Conservation (phyloP, 2,888 invertebrate species). For the Nyleta sp. region DNA sequence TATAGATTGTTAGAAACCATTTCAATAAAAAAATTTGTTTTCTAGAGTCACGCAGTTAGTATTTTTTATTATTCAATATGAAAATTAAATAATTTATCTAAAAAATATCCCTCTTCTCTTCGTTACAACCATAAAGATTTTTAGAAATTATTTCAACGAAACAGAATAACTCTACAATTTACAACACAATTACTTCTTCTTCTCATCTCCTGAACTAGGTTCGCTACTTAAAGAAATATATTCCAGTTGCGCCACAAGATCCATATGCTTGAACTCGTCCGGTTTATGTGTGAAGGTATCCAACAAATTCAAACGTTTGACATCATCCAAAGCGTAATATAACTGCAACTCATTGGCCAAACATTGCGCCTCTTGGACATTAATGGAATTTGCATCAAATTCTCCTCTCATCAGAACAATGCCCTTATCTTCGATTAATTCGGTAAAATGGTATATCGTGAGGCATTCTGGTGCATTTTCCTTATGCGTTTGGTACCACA, state of each 20-base stretch:
- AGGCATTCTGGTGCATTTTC: conserved; percentile 95
- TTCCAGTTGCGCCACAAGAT: conserved; percentile 90
- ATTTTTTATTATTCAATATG: too few species aligned
- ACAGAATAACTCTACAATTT: too few species aligned
- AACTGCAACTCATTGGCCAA: conserved; percentile 92
- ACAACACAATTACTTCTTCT: background rate
- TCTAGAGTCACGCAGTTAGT: too few species aligned
- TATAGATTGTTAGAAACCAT: too few species aligned
- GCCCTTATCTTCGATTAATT: conserved; percentile 87
- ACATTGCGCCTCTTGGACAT: conserved; percentile 91
- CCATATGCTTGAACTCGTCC: conserved; percentile 91
- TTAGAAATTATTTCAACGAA: too few species aligned
- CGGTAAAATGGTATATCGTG: conserved; percentile 90
- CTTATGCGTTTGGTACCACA: conserved; percentile 93
- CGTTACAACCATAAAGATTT: too few species aligned
- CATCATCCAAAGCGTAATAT: conserved; percentile 89
- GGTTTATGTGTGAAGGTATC: conserved; percentile 88
- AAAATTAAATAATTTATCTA: too few species aligned
- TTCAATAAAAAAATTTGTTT: too few species aligned
- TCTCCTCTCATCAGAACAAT: conserved; percentile 94
- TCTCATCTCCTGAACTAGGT: background rate
- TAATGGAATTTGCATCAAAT: conserved; percentile 90
- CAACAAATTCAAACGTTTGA: conserved; percentile 86
- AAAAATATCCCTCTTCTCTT: too few species aligned
- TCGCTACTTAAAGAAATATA: conserved; percentile 82